Conservation (phyloP, 1,140 invertebrate genomes). For the Amyelois transitella region DNA sequence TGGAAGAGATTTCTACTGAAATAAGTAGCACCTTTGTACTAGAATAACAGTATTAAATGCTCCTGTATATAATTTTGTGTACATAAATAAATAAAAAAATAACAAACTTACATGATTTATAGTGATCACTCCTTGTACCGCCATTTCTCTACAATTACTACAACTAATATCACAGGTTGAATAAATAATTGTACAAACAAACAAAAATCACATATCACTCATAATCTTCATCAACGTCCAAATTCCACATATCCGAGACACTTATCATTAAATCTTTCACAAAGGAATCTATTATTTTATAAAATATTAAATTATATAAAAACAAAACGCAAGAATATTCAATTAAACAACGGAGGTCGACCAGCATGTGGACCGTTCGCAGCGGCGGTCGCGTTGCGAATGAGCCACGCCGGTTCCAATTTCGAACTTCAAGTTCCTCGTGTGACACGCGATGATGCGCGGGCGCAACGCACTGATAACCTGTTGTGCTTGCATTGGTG, state of each 20-base stretch:
- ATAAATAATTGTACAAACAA: slow-evolving; percentile 41
- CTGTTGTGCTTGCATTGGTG: background rate
- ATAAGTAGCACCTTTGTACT: too few relatives aligned
- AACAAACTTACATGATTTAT: slow-evolving; percentile 47
- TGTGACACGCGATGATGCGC: slow-evolving; percentile 27
- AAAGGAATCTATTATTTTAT: slow-evolving; percentile 46
- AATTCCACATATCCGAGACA: slow-evolving; percentile 28
- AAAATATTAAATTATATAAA: slow-evolving; percentile 57
- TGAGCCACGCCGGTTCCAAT: slow-evolving; percentile 23
- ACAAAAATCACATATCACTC: slow-evolving; percentile 21
- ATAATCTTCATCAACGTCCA: slow-evolving; percentile 43
- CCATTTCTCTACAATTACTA: slow-evolving; percentile 33
- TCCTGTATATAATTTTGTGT: too few relatives aligned
- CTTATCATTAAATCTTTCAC: slow-evolving; percentile 26
- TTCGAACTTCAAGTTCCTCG: slow-evolving; percentile 17
- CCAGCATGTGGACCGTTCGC: slow-evolving; percentile 26
- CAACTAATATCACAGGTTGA: slow-evolving; percentile 57
- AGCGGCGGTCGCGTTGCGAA: slow-evolving; percentile 28
- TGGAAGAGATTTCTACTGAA: too few relatives aligned
- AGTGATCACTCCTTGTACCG: slow-evolving; percentile 45
- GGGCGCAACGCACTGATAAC: slow-evolving; percentile 19
- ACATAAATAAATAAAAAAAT: too few relatives aligned
- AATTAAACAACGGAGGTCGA: slow-evolving; percentile 39
- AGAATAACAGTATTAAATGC: too few relatives aligned
- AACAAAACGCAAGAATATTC: slow-evolving; percentile 41